Conservation (phyloP, 2,888 invertebrate genomes). For the Yponomeuta sedellus region DNA sequence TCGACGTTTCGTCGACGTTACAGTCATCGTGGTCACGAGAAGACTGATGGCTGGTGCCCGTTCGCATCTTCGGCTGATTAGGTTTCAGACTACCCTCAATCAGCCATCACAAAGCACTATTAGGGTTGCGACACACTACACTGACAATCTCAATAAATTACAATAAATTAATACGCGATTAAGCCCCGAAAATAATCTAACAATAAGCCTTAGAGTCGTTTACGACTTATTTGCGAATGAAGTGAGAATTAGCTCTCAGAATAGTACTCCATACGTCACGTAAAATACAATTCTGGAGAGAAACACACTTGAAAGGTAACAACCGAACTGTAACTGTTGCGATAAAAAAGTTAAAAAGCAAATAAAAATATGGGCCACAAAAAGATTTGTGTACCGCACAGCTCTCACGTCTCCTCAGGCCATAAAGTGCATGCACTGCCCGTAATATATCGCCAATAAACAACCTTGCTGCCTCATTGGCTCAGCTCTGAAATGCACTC, state of each 20-base stretch:
- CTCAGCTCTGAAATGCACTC: slow-evolving; percentile 26
- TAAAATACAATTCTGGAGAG: not conserved
- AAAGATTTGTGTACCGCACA: slow-evolving; percentile 39
- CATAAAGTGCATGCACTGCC: slow-evolving; percentile 45
- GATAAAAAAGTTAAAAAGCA: slow-evolving; percentile 3
- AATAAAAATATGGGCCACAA: slow-evolving; percentile 45
- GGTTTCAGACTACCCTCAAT: no score
- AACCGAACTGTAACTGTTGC: slow-evolving; percentile 9
- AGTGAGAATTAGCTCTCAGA: not conserved
- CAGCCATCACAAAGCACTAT: no score
- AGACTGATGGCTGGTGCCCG: no score
- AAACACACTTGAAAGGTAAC: slow-evolving; percentile 1
- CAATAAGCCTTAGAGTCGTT: no score
- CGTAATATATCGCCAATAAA: slow-evolving; percentile 59
- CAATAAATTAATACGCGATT: no score
- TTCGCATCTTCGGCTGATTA: no score
- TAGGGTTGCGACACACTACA: no score
- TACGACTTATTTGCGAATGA: no score
- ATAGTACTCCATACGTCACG: not conserved
- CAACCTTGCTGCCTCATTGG: slow-evolving; percentile 25
- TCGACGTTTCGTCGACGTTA: no score
- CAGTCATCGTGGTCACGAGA: no score
- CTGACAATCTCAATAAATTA: no score
- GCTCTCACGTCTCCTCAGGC: slow-evolving; percentile 25
- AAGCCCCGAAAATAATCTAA: no score